These are phyloP conservation scores for Gnathonemus echidnorhynchus DNA, from an alignment of 2,113 vertebrate genomes.

Conservation along the genomic window DNA sequence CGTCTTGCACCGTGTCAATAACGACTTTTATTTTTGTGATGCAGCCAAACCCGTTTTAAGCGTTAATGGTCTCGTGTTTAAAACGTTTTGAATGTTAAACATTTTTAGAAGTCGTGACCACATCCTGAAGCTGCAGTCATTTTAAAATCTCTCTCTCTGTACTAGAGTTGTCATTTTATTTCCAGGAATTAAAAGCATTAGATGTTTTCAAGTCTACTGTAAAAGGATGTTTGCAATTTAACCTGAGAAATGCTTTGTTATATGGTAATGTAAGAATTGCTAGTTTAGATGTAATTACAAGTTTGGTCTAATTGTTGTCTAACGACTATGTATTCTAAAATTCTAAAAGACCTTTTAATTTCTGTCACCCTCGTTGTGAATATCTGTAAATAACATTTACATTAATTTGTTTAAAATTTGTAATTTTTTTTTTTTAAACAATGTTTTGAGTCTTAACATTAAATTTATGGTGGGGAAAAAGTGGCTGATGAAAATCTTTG, in stretches of 20 bases:
- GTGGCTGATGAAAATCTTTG: background rate
- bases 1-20: background rate
- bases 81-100: slow-evolving; percentile 29
- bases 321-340: slow-evolving; percentile 42
- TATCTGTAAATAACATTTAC: background rate
- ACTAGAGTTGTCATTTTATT: slow-evolving; percentile 12
- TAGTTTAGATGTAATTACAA: slow-evolving; percentile 39
- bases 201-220: slow-evolving; percentile 32
- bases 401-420: background rate
- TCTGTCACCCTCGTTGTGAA: background rate
- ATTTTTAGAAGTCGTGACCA: slow-evolving; percentile 20
- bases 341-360: slow-evolving; percentile 36
- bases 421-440: background rate
- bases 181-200: slow-evolving; percentile 2
- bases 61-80: slow-evolving; percentile 10
- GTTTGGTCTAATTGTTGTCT: slow-evolving; percentile 40
- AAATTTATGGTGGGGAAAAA: background rate
- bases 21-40: background rate
- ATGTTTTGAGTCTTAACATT: background rate
- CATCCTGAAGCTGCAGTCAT: background rate
- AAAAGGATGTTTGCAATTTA: slow-evolving; percentile 34
- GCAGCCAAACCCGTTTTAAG: slow-evolving; percentile 5
- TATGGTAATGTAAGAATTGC: slow-evolving; percentile 38
- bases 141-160: slow-evolving; percentile 12
- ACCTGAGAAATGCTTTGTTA: slow-evolving; percentile 28